Base-by-base conservation (phyloP, 1,140 invertebrate species). In the Drosophila miranda region DNA sequence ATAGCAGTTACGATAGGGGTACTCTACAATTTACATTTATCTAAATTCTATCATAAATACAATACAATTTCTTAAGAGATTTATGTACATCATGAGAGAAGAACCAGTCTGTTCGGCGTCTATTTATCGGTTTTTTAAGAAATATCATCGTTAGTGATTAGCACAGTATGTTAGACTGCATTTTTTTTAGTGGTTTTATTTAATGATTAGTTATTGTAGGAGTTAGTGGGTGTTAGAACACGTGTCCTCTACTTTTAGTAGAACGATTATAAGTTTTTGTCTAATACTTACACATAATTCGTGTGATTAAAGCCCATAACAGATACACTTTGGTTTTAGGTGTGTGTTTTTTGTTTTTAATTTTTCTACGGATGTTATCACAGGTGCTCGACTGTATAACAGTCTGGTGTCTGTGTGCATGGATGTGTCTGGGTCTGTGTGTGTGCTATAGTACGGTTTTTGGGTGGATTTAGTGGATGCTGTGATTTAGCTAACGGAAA, bases 301-400 rank as follows among this genome's bases (percentile, higher is more conserved):
- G 42, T 68, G 64, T 66, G 61, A 19, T 46, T 55, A 55, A 67
- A 67, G 62, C 64, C 34, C 64, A 45, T 23, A 53, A 45, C 9
- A 21, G 21, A 21, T 51, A 64, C 21, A 46, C 63, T n/a, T 51
- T 49, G 13, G 2, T 59, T 38, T 59, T 16, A 61, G 16, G 34
- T 52, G 30, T 68, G 26, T 34, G 9, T 34, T 34, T 34, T 28
- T 26, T 26, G 23, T 28, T 6, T 28, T 9, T 9, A 49, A 54
- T 19, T 67, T n/a, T 43, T 46, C 28, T 68, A 68, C n/a, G 30
- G 51, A 45, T 55, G 30, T 51, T 75, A 75, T 67, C 72, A 68
- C 71, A 75, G 71, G 71, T 66, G 71, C 69, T 73, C 21, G 63
- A 63, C 51, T 73, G 51, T 63, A 41, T 45, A 63, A 51, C 51